A percentile compares a stretch with the other conserved stretches of the same genome.
Conservation (phyloP, 1,140 invertebrate genomes). For the Homalodisca vitripennis region DNA sequence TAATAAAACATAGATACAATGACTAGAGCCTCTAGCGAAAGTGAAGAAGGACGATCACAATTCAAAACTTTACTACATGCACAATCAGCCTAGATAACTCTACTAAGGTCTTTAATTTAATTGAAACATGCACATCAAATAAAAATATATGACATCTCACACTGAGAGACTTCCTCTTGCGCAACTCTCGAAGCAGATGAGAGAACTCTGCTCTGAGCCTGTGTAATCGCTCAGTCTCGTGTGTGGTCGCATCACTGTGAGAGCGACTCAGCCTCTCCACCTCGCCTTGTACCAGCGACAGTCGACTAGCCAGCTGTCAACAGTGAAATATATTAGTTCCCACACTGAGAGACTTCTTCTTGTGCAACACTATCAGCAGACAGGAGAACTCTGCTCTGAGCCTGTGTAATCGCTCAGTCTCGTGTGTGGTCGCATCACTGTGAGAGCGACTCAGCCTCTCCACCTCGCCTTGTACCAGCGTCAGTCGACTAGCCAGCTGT, state of each 20-base stretch:
- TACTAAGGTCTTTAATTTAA: too few relatives aligned
- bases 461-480: conserved; percentile 52
- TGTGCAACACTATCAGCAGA: conserved; percentile 52
- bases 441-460: conserved; percentile 49
- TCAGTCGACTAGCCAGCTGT: conserved; percentile 50
- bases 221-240: conserved; percentile 47
- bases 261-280: conserved; percentile 50
- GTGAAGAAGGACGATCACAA: not conserved
- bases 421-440: conserved; percentile 35
- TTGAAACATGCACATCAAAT: too few relatives aligned
- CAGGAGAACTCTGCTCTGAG: conserved; percentile 56
- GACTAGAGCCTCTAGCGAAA: not conserved
- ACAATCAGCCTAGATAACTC: too few relatives aligned
- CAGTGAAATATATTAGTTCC: not conserved
- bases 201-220: conserved; percentile 55
- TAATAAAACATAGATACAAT: too few relatives aligned
- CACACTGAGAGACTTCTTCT: conserved; percentile 30
- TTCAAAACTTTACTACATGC: not conserved
- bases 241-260: conserved; percentile 30
- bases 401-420: conserved; percentile 47
- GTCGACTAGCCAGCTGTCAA: conserved; percentile 48
- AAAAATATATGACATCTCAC: not conserved
- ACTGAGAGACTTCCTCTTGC: conserved; percentile 38
- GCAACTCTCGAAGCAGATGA: conserved; percentile 52
- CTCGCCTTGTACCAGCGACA: conserved; percentile 53